Evolutionary conservation across 2,797 vertebrate species (phyloP), one percentile per base, ranked within the genome.

Genomic region (Nannoperca australis): DNA sequence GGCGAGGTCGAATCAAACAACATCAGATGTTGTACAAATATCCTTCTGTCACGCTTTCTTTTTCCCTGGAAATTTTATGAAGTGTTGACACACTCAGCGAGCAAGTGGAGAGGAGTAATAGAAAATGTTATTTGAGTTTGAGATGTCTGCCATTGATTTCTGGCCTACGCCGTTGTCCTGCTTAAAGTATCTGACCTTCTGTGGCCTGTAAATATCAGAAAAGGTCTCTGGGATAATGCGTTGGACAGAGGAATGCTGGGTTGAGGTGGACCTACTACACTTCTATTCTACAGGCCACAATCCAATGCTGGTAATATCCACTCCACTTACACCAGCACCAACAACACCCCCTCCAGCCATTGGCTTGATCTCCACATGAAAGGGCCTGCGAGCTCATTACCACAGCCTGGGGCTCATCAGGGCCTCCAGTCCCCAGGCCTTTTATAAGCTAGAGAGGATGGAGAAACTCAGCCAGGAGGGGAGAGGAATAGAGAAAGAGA

Each of bases 281-380:
- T 27, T 78, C 74, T 77, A 34, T 77, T 83, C 78, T 70, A 74
- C 51, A 24, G 77, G 53, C 79, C 74, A 79, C 76, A 89, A 76
- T 76, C 56, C 70, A 65, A 27, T 42, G 60, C 66, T 79, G 86
- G 82, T 79, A 89, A 89, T 74, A 93, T 87, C 81, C 84, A 80
- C 82, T 84, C 79, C 76, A 83, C 66, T 78, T 73, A 76, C 70
- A 64, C 83, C 83, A 62, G 73, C 83, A 87, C 75, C 75, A 85
- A 84, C 85, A 89, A 85, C 82, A 83, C 53, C 59, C 79, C 87
- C 82, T 83, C 82, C 73, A 78, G 67, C 70, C 65, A 74, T 80
- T 42, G 7, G 75, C 88, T 89, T 90, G 83, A 93, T 92, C 90
- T 90, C 76, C 85, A 94, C 92, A 93, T 93, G 88, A 93, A 94